Conservation (phyloP, 2,113 vertebrate species). For the Hymenochirus boettgeri region DNA sequence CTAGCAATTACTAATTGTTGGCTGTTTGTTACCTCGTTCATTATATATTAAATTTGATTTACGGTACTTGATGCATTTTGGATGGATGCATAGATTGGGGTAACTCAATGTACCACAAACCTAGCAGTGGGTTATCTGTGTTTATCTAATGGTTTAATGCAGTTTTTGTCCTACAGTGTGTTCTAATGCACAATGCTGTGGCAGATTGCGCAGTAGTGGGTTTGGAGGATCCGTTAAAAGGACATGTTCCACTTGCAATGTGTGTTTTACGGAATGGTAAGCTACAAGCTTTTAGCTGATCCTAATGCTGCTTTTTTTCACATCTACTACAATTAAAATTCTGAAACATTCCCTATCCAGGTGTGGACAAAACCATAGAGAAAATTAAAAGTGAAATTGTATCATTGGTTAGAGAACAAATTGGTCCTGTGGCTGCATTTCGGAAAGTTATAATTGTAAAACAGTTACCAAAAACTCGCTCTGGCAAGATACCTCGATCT, state of each 20-base stretch:
- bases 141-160: too few species aligned
- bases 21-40: too few species aligned
- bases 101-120: too few species aligned
- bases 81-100: too few species aligned
- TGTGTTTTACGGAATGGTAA: conserved; percentile 85
- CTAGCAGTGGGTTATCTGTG: too few species aligned
- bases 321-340: background rate
- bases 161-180: conserved; percentile 59
- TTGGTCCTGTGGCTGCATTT: conserved; percentile 90
- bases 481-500: conserved; percentile 90
- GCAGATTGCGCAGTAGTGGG: conserved; percentile 93
- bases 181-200: conserved; percentile 75
- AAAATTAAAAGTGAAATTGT: conserved; percentile 72
- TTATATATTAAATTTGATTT: too few species aligned
- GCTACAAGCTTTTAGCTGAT: conserved; percentile 31
- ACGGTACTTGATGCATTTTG: too few species aligned
- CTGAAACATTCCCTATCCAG: conserved; percentile 51
- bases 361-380: conserved; percentile 54
- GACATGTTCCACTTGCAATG: conserved; percentile 83
- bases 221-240: conserved; percentile 85
- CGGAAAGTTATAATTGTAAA: conserved; percentile 78
- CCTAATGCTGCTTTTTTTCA: too few species aligned
- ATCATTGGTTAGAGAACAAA: conserved; percentile 68
- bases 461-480: conserved; percentile 87
- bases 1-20: too few species aligned